phyloP scores from a whole-genome alignment of 2,888 invertebrate species.

The Phoronis australis region DNA sequence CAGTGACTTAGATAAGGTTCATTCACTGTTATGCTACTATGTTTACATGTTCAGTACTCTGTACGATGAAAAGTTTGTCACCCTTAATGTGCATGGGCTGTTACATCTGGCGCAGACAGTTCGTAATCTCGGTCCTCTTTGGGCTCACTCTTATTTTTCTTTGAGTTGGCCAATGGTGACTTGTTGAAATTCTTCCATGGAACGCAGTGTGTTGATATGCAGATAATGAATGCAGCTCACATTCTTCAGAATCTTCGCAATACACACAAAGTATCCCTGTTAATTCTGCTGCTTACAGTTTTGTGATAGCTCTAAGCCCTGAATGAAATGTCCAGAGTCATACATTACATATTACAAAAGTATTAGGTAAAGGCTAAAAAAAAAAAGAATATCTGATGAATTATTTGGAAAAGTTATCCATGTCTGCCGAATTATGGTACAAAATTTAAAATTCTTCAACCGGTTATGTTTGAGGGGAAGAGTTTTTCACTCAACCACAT shows the following conservation, averaged over 20 bases:
- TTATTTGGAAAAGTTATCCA: too few species aligned
- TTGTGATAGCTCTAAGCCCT: too few species aligned
- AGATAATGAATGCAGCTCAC: conserved; percentile 8
- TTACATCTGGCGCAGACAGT: conserved; percentile 6
- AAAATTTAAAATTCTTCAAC: too few species aligned
- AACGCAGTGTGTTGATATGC: conserved; percentile 8
- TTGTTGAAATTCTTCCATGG: conserved; percentile 11
- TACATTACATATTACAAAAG: too few species aligned
- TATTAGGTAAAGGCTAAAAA: too few species aligned
- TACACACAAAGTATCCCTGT: too few species aligned
- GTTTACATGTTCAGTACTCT: conserved; percentile 6
- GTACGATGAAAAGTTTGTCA: conserved; percentile 7
- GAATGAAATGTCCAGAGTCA: too few species aligned
- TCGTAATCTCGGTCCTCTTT: conserved; percentile 8
- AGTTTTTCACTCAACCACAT: too few species aligned
- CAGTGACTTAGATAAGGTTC: conserved; percentile 1
- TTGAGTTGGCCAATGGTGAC: conserved; percentile 11
- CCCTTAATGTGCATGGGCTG: conserved; percentile 7
- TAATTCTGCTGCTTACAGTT: too few species aligned
- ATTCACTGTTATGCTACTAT: conserved; percentile 6
- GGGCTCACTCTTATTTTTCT: conserved; percentile 8
- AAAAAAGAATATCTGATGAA: too few species aligned
- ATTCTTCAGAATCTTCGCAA: conserved; percentile 6
- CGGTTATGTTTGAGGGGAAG: too few species aligned
- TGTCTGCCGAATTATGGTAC: too few species aligned